A percentile compares a stretch with the other conserved stretches of the same genome.
phyloP scores from a whole-genome alignment of 2,888 invertebrate species.

The Gnatocerus cornutus region DNA sequence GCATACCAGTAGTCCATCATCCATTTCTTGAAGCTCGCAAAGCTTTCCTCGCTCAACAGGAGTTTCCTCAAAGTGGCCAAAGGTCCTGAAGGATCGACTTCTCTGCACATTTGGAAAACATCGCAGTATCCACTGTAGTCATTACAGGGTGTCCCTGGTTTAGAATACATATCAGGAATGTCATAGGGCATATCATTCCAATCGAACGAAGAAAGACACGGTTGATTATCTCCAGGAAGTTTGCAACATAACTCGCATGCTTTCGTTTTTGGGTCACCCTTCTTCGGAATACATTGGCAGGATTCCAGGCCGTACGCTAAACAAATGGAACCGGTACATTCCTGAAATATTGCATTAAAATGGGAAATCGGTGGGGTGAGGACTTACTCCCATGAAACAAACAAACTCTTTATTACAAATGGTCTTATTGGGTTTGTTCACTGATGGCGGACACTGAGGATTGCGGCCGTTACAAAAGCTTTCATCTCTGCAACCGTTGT shows the following conservation, averaged over 20 bases:
- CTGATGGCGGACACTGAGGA: conserved; percentile 93
- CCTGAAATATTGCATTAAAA: conserved; percentile 72
- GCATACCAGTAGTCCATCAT: conserved; percentile 94
- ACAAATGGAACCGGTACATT: conserved; percentile 99
- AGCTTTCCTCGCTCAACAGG: conserved; percentile 90
- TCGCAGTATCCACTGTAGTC: conserved; percentile 91
- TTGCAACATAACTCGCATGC: conserved; percentile 96
- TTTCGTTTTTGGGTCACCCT: conserved; percentile 86
- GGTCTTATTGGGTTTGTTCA: conserved; percentile 94
- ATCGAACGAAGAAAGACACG: conserved; percentile 90
- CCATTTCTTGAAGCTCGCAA: conserved; percentile 91
- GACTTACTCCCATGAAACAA: conserved; percentile 94
- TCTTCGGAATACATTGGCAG: conserved; percentile 91
- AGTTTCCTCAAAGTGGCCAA: conserved; percentile 90
- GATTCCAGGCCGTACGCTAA: conserved; percentile 96
- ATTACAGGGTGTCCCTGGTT: conserved; percentile 95
- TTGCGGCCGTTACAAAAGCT: conserved; percentile 93
- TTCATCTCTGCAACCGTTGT: conserved; percentile 94
- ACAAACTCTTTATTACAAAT: conserved; percentile 98
- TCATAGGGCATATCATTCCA: conserved; percentile 93
- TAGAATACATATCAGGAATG: conserved; percentile 94
- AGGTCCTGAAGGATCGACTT: conserved; percentile 95
- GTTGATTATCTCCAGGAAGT: conserved; percentile 85
- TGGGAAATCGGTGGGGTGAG: not conserved
- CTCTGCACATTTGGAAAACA: conserved; percentile 85